Percentiles rank a stretch among this genome's conserved stretches.
Conservation (phyloP, 2,113 vertebrate genomes). For the Phoenicopterus ruber region DNA sequence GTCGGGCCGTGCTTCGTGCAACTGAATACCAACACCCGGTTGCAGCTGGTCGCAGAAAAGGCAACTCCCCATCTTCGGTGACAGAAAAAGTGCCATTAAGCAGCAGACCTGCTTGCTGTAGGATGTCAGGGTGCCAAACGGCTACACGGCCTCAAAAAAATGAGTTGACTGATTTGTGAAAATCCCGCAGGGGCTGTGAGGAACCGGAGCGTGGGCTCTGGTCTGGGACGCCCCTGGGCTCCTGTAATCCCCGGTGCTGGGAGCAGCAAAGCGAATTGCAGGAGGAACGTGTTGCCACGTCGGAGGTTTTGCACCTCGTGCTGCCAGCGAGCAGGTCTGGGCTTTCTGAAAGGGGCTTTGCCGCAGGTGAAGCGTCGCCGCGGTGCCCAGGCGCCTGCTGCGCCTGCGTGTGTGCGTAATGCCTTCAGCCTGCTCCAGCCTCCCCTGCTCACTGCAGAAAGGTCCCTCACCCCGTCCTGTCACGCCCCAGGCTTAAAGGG, state of each 20-base stretch:
- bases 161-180: background rate
- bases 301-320: background rate
- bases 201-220: rapidly evolving
- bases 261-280: background rate
- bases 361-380: background rate
- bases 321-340: background rate
- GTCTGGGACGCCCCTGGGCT: background rate
- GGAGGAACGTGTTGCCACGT: rapidly evolving
- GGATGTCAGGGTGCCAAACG: background rate
- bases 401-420: background rate
- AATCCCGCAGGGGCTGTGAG: background rate
- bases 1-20: rapidly evolving
- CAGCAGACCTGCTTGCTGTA: background rate
- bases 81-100: background rate
- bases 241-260: background rate
- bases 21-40: background rate
- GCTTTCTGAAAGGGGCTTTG: background rate
- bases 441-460: background rate
- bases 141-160: background rate
- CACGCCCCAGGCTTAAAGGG: background rate
- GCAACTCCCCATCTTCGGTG: background rate
- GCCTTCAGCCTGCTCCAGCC: background rate
- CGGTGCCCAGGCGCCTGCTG: rapidly evolving
- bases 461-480: background rate
- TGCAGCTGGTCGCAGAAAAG: background rate